phyloP scores from a whole-genome alignment of 1,140 invertebrate genomes.

The Eubasilissa regina region DNA sequence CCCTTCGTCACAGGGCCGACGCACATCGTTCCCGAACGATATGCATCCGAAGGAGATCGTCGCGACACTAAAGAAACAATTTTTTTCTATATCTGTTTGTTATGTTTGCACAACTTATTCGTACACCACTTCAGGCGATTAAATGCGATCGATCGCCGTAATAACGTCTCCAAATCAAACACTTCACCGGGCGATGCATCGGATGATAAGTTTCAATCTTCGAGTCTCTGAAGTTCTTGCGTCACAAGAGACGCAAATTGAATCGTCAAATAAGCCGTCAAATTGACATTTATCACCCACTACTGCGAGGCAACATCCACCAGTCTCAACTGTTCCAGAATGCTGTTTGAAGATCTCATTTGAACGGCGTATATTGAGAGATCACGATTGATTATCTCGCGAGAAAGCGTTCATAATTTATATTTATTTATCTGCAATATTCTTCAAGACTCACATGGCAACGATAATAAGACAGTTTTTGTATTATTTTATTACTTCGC shows the following conservation, averaged over 20 bases:
- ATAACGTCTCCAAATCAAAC: background rate
- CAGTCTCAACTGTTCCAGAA: background rate
- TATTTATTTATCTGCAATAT: background rate
- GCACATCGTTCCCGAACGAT: slow-evolving; percentile 20
- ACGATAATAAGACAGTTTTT: background rate
- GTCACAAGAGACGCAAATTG: slow-evolving; percentile 9
- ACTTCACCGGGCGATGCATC: background rate
- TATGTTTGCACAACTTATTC: too few species aligned
- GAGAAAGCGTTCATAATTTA: background rate
- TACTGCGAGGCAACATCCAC: too few species aligned
- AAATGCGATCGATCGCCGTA: too few species aligned
- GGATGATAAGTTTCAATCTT: background rate
- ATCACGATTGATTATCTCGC: slow-evolving; percentile 16
- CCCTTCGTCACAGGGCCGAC: slow-evolving; percentile 10
- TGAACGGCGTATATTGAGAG: background rate
- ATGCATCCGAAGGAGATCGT: slow-evolving; percentile 28
- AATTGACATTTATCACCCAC: background rate
- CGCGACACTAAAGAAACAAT: slow-evolving; percentile 2
- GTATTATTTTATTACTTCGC: background rate
- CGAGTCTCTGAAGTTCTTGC: background rate
- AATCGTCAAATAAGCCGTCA: slow-evolving; percentile 7
- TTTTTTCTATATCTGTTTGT: background rate
- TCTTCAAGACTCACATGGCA: slow-evolving; percentile 1
- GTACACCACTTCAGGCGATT: too few species aligned
- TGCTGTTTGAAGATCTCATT: slow-evolving; percentile 15